phyloP scores from a whole-genome alignment of 2,113 vertebrate species.

The Motacilla alba region DNA sequence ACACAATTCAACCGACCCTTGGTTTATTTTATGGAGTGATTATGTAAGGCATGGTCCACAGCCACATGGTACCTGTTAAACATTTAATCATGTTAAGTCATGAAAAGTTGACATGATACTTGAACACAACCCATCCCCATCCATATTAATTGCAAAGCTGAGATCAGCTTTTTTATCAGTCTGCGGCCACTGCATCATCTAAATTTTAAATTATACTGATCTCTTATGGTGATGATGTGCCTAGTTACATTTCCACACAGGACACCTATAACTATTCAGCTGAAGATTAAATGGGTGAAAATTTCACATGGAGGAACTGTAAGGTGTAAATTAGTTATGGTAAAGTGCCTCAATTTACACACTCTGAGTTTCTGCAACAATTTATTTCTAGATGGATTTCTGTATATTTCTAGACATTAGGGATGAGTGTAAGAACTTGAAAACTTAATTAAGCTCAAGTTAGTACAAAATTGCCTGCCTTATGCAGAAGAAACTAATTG shows the following conservation, averaged over 20 bases:
- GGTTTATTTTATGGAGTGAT: neutral
- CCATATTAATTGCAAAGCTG: neutral
- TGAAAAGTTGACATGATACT: neutral
- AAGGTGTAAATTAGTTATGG: neutral
- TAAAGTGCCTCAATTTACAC: neutral
- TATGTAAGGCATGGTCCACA: neutral
- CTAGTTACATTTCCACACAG: neutral
- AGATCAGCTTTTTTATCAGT: neutral
- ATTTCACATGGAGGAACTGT: neutral
- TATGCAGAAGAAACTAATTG: neutral
- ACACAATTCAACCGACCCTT: fast-evolving
- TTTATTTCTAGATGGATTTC: neutral
- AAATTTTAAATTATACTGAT: neutral
- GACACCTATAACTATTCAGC: neutral
- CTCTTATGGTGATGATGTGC: neutral
- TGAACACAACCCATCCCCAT: neutral
- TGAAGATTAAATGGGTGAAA: neutral
- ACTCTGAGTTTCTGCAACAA: neutral
- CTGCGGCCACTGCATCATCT: neutral
- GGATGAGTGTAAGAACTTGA: neutral
- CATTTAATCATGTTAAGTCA: neutral
- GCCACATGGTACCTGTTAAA: neutral
- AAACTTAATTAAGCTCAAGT: neutral
- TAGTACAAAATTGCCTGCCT: neutral
- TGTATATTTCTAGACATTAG: neutral